Base-by-base conservation (phyloP, 2,888 invertebrate genomes). In the Pecten maximus region DNA sequence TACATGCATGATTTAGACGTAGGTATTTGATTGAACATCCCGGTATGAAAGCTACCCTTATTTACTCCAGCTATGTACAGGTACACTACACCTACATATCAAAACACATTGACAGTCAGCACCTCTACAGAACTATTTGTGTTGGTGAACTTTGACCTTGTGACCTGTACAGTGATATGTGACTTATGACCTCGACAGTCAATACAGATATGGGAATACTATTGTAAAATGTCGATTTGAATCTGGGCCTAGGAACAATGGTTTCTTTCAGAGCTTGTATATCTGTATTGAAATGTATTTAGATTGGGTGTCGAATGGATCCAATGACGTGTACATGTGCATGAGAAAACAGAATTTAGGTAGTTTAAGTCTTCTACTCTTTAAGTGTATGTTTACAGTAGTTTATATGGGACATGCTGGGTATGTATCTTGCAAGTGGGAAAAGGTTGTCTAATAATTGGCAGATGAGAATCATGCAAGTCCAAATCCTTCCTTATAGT, bases 171-270 rank as follows among this genome's bases (percentile, higher is more conserved):
- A 74, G 74, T 35, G 74, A 74, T 74, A 74, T 74, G 74, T 74
- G 74, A 74, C 74, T 35, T 35, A 35, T 28, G 74, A 74, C 74
- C 74, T 74, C 15, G 35, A 74, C 74, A 35, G 74, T 74, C 8
- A 74, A 35, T 74, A 74, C 74, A 35, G 35, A 35, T 74, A 74
- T 74, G 74, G 74, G 74, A 74, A 28, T 74, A 35, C 74, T 74
- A 74, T 74, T 74, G 74, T 74, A 74, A 35, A 74, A 74, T 74
- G 74, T 28, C 10, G 74, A 74, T 74, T 74, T 74, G 74, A 74
- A 74, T 74, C 74, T 74, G 35, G 74, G 74, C 74, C 74, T 74
- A 6, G 74, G 74, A 74, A 74, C 74, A 74, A 74, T 74, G 74
- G 74, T 35, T 35, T 74, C 74, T 74, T 74, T 74, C 1, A 74